A percentile compares a stretch with the other conserved stretches of the same genome.
Evolutionary conservation across 2,888 invertebrate species (phyloP).

Genomic region (Encarsia formosa): DNA sequence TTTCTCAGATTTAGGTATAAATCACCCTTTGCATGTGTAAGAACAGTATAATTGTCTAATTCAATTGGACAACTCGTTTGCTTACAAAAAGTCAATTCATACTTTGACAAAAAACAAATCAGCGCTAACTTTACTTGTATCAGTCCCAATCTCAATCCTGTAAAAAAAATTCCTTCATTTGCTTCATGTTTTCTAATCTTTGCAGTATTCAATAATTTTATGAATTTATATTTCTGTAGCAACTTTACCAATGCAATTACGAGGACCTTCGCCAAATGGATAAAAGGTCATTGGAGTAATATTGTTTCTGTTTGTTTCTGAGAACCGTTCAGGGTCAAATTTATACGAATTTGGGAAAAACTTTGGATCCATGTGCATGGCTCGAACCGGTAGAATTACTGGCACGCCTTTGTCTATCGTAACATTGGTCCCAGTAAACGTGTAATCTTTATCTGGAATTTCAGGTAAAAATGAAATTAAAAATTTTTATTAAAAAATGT

Average conservation of each 20-base stretch:
- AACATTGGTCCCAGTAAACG: constrained; percentile 37
- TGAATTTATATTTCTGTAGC: too few species aligned
- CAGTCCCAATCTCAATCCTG: constrained; percentile 39
- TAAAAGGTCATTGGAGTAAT: constrained; percentile 37
- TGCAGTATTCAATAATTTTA: too few species aligned
- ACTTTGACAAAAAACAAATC: constrained; percentile 35
- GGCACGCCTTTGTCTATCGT: constrained; percentile 43
- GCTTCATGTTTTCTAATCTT: too few species aligned
- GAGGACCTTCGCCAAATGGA: constrained; percentile 47
- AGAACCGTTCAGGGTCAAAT: constrained; percentile 51
- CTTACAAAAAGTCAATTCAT: constrained; percentile 33
- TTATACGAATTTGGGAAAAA: constrained; percentile 47
- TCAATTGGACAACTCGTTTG: constrained; percentile 35
- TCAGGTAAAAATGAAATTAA: background rate
- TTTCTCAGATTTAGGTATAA: constrained; percentile 32
- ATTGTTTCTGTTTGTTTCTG: constrained; percentile 39
- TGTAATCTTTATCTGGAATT: constrained; percentile 33
- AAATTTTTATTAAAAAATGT: background rate
- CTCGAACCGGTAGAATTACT: constrained; percentile 43
- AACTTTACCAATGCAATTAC: constrained; percentile 43
- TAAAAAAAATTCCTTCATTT: too few species aligned
- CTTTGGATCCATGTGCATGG: constrained; percentile 47
- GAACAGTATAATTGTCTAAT: constrained; percentile 31
- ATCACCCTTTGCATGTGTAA: constrained; percentile 30
- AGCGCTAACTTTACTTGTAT: constrained; percentile 40